Base-by-base conservation (phyloP, 1,140 invertebrate genomes). In the Coptotermes formosanus region DNA sequence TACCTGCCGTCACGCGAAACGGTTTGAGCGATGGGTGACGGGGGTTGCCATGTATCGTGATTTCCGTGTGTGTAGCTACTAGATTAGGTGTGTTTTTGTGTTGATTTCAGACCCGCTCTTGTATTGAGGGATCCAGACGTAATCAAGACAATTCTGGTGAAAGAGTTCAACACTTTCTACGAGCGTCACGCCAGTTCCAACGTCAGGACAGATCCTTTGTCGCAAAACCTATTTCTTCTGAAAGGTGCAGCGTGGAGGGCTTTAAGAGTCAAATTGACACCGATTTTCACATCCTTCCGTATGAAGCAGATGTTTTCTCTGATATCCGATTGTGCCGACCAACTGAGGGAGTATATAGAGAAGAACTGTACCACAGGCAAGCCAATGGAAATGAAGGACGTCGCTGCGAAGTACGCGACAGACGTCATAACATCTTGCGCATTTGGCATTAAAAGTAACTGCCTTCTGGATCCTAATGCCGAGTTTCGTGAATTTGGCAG, bases 71-170 rank as follows among this genome's bases (percentile, higher is more conserved):
- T n/a, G 52, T 55, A 11, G 52, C 38, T 38, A 4, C 38, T 38
- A 38, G 38, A 38, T 38, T 38, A 38, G 38, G 38, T 38, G 38
- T 38, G 38, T 38, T 38, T 38, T 38, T 75, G 3, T 75, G 7
- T 30, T 9, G 85, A 87, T 82, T 48, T 86, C 6, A 90, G 91
- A 4, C 93, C 93, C 0, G 88, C 90, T 14, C 86, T 93, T 12
- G 88, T 94, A 2, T 83, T 93, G 4, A 90, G 92, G 19, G 93
- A 95, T 88, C 89, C 93, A 32, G 92, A 94, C 14, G 88, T 95
- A 0, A 91, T 94, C 0, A 94, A 94, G 88, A 89, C 91, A 30
- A 91, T 95, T 4, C 86, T 95, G 38, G 91, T 93, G 6, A 94
- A 93, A 88, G 93, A 94, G 87, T 94, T 94, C 82, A 88, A 90